These are phyloP conservation scores for Eurytoma adleriae DNA, from an alignment of 2,888 invertebrate species.

Conservation along the genomic window DNA sequence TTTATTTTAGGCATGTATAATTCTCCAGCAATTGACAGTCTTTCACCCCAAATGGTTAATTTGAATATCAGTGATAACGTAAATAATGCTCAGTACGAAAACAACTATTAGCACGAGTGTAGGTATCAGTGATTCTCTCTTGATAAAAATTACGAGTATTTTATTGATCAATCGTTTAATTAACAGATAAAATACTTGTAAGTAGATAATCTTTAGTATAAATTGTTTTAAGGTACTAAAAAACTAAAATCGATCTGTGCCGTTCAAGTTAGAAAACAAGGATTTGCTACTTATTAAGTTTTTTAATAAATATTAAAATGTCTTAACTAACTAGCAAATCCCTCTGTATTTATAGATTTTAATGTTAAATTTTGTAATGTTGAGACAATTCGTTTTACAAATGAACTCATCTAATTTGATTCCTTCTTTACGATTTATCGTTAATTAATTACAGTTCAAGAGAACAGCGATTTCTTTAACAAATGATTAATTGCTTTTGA, in stretches of 20 bases:
- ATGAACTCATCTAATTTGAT: neutral
- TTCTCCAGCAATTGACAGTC: slow-evolving; percentile 19
- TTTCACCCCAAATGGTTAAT: slow-evolving; percentile 46
- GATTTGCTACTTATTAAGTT: no score
- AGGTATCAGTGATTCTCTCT: neutral
- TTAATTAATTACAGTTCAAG: slow-evolving; percentile 34
- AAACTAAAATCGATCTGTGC: no score
- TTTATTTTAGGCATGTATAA: slow-evolving; percentile 33
- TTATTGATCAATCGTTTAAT: no score
- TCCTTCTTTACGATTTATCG: neutral
- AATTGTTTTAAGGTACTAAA: no score
- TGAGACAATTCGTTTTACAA: slow-evolving; percentile 25
- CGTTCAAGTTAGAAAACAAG: no score
- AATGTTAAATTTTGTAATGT: slow-evolving; percentile 44
- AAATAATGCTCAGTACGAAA: slow-evolving; percentile 15
- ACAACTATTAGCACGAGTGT: slow-evolving; percentile 12
- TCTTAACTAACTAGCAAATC: slow-evolving; percentile 19
- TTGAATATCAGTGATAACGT: slow-evolving; percentile 33
- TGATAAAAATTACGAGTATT: no score
- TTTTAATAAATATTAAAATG: slow-evolving; percentile 10
- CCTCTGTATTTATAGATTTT: slow-evolving; percentile 25
- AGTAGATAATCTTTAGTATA: no score
- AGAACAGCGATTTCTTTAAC: slow-evolving; percentile 34
- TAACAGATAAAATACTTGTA: no score
- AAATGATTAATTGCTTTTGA: neutral